phyloP scores from a whole-genome alignment of 2,888 invertebrate genomes.

The Rhingia campestris region DNA sequence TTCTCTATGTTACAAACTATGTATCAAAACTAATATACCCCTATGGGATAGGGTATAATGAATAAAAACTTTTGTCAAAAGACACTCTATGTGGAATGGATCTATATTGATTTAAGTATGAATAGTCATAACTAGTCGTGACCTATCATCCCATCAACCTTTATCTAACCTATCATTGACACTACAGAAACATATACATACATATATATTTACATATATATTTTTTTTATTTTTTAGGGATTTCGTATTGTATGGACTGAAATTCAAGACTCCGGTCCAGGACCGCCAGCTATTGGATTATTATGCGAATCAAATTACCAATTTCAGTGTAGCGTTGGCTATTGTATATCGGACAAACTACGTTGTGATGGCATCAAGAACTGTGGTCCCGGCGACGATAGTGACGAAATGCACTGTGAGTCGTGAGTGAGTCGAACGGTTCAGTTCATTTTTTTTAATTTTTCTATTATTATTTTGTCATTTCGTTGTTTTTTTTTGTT shows the following conservation, averaged over 20 bases:
- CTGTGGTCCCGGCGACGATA: conserved; percentile 85
- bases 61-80: too few species aligned
- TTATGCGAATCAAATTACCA: conserved; percentile 85
- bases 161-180: too few species aligned
- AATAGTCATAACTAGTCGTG: too few species aligned
- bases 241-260: conserved; percentile 98
- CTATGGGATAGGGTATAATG: too few species aligned
- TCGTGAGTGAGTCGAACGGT: conserved; percentile 84
- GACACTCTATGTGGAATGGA: too few species aligned
- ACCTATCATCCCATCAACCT: too few species aligned
- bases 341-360: conserved; percentile 90
- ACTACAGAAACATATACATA: neutral
- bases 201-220: neutral
- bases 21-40: too few species aligned
- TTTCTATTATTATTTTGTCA: conserved; percentile 61
- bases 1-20: too few species aligned
- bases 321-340: conserved; percentile 89
- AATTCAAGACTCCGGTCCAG: conserved; percentile 87
- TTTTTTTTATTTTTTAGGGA: conserved; percentile 84
- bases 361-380: conserved; percentile 91
- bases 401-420: conserved; percentile 84
- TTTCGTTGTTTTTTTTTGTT: conserved; percentile 72
- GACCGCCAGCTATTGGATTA: conserved; percentile 82
- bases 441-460: conserved; percentile 83
- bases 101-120: too few species aligned